These are phyloP conservation scores for Sternotherus odoratus DNA, from an alignment of 2,797 vertebrate species.

Conservation along the genomic window DNA sequence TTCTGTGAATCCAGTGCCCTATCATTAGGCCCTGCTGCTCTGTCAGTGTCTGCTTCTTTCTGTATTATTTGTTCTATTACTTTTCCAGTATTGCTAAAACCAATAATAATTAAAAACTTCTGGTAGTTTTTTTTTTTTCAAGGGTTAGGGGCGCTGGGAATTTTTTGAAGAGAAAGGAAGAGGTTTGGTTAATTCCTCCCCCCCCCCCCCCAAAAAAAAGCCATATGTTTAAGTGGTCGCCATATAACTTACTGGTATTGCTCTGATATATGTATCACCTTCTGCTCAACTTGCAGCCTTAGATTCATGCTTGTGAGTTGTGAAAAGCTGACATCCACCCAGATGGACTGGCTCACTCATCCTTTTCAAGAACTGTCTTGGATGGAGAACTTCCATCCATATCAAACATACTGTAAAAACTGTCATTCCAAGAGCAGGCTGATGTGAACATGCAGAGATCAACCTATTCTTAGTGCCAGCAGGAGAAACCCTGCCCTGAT, in stretches of 20 bases:
- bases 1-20: not conserved
- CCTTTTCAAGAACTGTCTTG: not conserved
- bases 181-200: not conserved
- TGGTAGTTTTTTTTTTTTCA: not conserved
- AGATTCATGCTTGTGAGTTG: not conserved
- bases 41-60: not conserved
- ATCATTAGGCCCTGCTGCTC: not conserved
- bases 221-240: not conserved
- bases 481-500: not conserved
- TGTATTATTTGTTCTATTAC: not conserved
- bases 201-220: too few relatives aligned
- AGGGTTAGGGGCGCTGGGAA: rapidly evolving
- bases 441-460: constrained; percentile 16
- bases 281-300: not conserved
- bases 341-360: not conserved
- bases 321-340: not conserved
- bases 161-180: not conserved
- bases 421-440: constrained; percentile 9
- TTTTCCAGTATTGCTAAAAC: not conserved
- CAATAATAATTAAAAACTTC: not conserved
- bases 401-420: not conserved
- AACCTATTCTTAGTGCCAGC: not conserved
- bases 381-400: not conserved
- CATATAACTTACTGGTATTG: not conserved
- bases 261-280: too few relatives aligned